Evolutionary conservation across 2,113 vertebrate species (phyloP).

Genomic region (Mastomys natalensis): DNA sequence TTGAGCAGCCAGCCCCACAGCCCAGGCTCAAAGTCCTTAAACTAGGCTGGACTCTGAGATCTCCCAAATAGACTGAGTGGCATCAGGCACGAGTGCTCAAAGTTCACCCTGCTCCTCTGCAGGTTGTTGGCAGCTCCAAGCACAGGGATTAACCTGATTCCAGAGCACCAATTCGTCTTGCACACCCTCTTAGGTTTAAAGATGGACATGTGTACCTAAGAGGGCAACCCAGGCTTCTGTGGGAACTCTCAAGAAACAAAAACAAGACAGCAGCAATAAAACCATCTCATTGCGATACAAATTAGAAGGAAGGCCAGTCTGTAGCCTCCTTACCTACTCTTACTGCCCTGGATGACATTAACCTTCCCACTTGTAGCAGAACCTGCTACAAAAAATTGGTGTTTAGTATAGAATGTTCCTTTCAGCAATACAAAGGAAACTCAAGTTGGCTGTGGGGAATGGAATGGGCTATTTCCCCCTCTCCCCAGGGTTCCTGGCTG

Average conservation of each 20-base stretch:
- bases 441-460: neutral
- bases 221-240: neutral
- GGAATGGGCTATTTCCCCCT: neutral
- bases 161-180: neutral
- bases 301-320: neutral
- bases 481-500: neutral
- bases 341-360: neutral
- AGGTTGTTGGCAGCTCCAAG: neutral
- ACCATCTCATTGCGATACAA: neutral
- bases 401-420: neutral
- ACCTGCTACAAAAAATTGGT: neutral
- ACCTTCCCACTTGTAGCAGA: neutral
- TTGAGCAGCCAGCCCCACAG: neutral
- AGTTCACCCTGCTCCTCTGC: neutral
- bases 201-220: neutral
- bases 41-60: neutral
- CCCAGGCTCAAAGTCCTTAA: neutral
- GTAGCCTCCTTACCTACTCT: neutral
- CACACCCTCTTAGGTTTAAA: neutral
- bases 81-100: neutral
- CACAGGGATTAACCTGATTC: neutral
- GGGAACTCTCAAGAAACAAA: neutral
- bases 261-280: neutral
- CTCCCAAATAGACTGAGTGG: neutral
- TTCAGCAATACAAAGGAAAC: neutral